These are phyloP conservation scores for Gadopsis marmoratus DNA, from an alignment of 2,797 vertebrate genomes.

Conservation along the genomic window DNA sequence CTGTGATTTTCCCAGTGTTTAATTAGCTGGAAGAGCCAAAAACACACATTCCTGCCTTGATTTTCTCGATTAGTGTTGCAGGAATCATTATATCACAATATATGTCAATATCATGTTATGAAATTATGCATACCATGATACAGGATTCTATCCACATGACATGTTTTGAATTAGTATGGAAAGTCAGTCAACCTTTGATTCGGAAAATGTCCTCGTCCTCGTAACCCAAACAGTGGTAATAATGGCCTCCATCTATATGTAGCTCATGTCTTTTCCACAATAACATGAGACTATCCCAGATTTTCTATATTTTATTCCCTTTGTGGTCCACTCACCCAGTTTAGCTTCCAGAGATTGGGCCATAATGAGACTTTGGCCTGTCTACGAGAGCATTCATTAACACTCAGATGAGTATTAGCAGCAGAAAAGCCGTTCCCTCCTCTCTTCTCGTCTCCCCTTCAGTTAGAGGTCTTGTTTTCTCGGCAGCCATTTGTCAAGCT, in stretches of 20 bases:
- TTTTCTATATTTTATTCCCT: conserved; percentile 58
- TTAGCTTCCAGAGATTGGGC: conserved; percentile 51
- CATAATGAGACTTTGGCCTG: conserved; percentile 64
- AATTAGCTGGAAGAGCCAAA: neutral
- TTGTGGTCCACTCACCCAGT: conserved; percentile 48
- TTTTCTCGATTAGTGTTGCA: neutral
- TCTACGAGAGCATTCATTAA: conserved; percentile 57
- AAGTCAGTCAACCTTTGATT: conserved; percentile 16
- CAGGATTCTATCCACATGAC: neutral
- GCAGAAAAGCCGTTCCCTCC: conserved; percentile 29
- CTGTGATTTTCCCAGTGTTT: too few species aligned
- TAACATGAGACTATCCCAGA: conserved; percentile 33
- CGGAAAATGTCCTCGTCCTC: conserved; percentile 9
- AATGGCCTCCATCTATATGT: conserved; percentile 21
- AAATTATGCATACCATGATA: neutral
- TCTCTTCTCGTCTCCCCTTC: conserved; percentile 29
- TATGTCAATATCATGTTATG: neutral
- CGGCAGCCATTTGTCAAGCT: conserved; percentile 46
- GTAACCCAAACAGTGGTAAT: conserved; percentile 5
- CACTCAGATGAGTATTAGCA: conserved; percentile 46
- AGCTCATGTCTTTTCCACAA: conserved; percentile 11
- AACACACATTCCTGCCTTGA: neutral
- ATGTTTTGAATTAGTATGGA: neutral
- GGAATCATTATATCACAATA: neutral
- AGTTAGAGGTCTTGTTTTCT: conserved; percentile 37